phyloP scores from a whole-genome alignment of 2,888 invertebrate species.

The Papilio gigon region DNA sequence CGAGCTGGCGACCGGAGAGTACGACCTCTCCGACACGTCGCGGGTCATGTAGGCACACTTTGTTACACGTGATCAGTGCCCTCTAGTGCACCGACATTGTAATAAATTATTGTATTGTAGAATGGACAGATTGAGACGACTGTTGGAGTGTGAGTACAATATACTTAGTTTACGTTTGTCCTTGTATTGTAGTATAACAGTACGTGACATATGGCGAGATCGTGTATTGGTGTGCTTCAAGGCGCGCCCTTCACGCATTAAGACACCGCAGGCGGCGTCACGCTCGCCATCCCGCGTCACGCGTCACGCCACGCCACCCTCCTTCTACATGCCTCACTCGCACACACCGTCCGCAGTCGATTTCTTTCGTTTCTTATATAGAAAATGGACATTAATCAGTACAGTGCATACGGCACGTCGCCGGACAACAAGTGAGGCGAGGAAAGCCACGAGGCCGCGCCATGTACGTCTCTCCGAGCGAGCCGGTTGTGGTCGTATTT shows the following conservation, averaged over 20 bases:
- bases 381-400: constrained; percentile 38
- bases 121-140: too few species aligned
- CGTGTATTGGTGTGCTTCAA: background rate
- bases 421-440: constrained; percentile 15
- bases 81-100: too few species aligned
- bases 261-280: constrained; percentile 6
- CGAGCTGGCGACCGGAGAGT: background rate
- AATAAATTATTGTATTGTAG: too few species aligned
- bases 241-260: constrained; percentile 9
- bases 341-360: background rate
- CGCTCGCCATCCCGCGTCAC: constrained; percentile 3
- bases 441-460: constrained; percentile 28
- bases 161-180: background rate
- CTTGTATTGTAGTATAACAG: background rate
- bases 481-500: constrained; percentile 9
- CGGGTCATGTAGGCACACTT: background rate
- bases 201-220: background rate
- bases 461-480: background rate
- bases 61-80: background rate
- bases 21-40: background rate
- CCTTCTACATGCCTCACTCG: background rate
- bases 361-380: constrained; percentile 35
- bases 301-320: constrained; percentile 24
- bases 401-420: constrained; percentile 11
- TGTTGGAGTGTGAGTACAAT: too few species aligned